Conservation (phyloP, 2,888 invertebrate genomes). For the Enoplolaimus lenunculus region DNA sequence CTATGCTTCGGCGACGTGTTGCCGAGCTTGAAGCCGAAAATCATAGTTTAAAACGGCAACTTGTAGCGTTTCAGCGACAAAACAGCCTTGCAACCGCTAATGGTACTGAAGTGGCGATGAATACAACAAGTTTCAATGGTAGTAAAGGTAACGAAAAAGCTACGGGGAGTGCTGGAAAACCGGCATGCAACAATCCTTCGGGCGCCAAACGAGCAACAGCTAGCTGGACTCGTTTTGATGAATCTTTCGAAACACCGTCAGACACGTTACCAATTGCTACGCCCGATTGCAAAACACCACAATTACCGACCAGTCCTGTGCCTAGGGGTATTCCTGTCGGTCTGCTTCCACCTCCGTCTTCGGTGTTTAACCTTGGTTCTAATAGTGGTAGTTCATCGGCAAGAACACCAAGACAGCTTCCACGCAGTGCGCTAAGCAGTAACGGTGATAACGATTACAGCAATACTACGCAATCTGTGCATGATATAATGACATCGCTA, state of each 20-base stretch:
- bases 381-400: too few species aligned
- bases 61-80: slow-evolving; percentile 15
- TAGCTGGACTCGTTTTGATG: not conserved
- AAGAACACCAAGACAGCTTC: slow-evolving; percentile 21
- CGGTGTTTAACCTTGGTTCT: too few species aligned
- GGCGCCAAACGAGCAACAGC: not conserved
- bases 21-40: slow-evolving; percentile 73
- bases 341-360: slow-evolving; percentile 23
- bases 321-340: slow-evolving; percentile 25
- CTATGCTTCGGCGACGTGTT: slow-evolving; percentile 67
- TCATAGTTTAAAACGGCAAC: slow-evolving; percentile 58
- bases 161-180: not conserved
- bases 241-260: too few species aligned
- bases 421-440: slow-evolving; percentile 57
- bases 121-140: not conserved
- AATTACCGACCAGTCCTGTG: slow-evolving; percentile 19
- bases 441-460: slow-evolving; percentile 54
- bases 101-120: not conserved
- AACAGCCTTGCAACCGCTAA: not conserved
- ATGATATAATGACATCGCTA: slow-evolving; percentile 1
- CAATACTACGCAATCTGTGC: slow-evolving; percentile 11
- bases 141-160: not conserved
- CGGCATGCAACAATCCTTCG: not conserved
- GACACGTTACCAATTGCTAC: too few species aligned
- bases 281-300: not conserved